Base-by-base conservation (phyloP, 1,140 invertebrate species). In the Trichogramma pretiosum region DNA sequence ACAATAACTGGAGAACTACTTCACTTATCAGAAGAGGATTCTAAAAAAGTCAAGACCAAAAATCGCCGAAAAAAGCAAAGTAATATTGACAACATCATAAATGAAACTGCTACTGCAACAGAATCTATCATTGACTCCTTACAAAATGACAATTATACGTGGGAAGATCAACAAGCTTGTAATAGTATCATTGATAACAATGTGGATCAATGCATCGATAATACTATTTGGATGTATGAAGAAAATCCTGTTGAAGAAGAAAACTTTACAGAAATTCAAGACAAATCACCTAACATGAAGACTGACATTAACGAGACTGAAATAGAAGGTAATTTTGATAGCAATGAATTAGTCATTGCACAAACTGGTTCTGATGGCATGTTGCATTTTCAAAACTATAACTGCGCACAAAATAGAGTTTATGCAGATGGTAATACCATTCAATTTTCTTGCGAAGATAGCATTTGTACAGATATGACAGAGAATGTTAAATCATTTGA, bases 1-100 rank as follows among this genome's bases (percentile, higher is more conserved):
- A 76, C 74, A 3, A 78, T 77, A 24, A 72, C 71, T 5, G 72
- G 72, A 43, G 77, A 77, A 42, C 67, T 80, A 5, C 58, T 75
- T n/a, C 61, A 68, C 48, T 62, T 79, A 8, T 71, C 74, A 1
- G 67, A 74, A 19, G 77, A 80, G 55, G 77, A 80, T 46, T 77
- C 77, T 60, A 63, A 70, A 41, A 75, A 76, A 58, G 74, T 78
- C 2, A 65, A 71, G 33, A 78, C 74, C 3, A 67, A 64, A 39
- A 57, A 61, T 36, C 59, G 63, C 17, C 57, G 63, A 40, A 67
- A 61, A 56, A 66, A 59, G 10, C 14, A 50, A 10, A 56, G 57
- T 11, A 14, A 13, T 30, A 32, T 56, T 5, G 52, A 58, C 7
- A 48, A 16, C 22, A 28, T 48, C 21, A 34, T 41, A 11, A 51